Conservation (phyloP, 2,888 invertebrate species). For the Ypsolopha scabrella region DNA sequence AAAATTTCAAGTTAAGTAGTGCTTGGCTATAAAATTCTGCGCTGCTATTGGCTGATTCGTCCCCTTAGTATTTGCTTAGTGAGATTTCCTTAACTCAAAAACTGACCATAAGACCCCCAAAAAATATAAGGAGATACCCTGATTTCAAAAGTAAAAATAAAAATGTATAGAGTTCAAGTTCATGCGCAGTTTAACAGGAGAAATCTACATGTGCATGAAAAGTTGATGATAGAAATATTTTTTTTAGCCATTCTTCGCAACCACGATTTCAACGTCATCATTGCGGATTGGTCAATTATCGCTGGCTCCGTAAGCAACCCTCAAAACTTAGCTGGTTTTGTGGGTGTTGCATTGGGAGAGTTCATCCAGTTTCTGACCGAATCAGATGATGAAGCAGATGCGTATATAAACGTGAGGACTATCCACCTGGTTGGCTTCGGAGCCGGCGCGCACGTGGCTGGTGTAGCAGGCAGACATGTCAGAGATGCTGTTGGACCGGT, state of each 20-base stretch:
- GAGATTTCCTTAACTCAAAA: too few species aligned
- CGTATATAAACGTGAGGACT: background rate
- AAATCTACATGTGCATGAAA: too few species aligned
- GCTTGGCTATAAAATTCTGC: too few species aligned
- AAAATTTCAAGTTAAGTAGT: too few species aligned
- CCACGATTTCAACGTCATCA: slow-evolving; percentile 4
- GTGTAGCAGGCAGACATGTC: slow-evolving; percentile 9
- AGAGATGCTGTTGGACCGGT: slow-evolving; percentile 7
- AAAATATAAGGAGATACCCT: too few species aligned
- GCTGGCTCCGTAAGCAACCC: background rate
- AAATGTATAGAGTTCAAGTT: too few species aligned
- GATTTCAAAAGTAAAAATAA: too few species aligned
- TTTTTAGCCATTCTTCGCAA: slow-evolving; percentile 8
- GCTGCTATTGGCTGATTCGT: too few species aligned
- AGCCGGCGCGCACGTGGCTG: slow-evolving; percentile 12
- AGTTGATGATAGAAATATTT: background rate
- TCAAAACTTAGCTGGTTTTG: too few species aligned
- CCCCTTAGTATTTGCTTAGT: too few species aligned
- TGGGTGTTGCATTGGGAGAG: slow-evolving; percentile 6
- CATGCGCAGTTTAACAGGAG: too few species aligned
- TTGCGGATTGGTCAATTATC: slow-evolving; percentile 9
- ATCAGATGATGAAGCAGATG: background rate
- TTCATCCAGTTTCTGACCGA: slow-evolving; percentile 6
- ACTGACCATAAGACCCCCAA: too few species aligned
- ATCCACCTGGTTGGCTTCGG: slow-evolving; percentile 12